A percentile compares a stretch with the other conserved stretches of the same genome.
Conservation (phyloP, 2,888 invertebrate species). For the Mythimna impura region DNA sequence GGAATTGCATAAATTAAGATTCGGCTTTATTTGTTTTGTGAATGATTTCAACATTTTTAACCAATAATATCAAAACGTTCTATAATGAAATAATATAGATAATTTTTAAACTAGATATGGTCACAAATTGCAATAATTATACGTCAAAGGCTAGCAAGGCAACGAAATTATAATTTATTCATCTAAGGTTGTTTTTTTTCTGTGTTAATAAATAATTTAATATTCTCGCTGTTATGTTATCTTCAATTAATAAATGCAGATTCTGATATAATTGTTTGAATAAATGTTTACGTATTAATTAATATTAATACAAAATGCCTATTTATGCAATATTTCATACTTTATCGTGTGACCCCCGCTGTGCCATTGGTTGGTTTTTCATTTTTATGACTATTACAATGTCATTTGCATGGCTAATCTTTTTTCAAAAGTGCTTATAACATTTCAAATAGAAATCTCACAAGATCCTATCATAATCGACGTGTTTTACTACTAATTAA, state of each 20-base stretch:
- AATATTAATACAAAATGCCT: constrained; percentile 45
- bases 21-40: not conserved
- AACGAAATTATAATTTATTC: constrained; percentile 26
- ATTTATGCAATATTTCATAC: constrained; percentile 42
- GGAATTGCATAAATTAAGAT: not conserved
- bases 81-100: too few species aligned
- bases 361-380: constrained; percentile 40
- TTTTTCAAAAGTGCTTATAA: constrained; percentile 6
- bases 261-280: constrained; percentile 52
- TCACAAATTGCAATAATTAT: constrained; percentile 12
- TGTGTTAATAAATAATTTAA: constrained; percentile 52
- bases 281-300: constrained; percentile 61
- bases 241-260: constrained; percentile 58
- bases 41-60: too few species aligned
- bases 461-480: constrained; percentile 12
- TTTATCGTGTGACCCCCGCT: constrained; percentile 48
- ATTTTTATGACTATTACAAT: constrained; percentile 47
- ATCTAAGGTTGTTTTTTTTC: constrained; percentile 16
- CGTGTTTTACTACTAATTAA: constrained; percentile 30
- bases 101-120: not conserved
- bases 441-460: constrained; percentile 31
- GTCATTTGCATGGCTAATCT: constrained; percentile 47
- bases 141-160: constrained; percentile 6
- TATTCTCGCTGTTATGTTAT: constrained; percentile 47
- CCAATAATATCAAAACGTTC: too few species aligned